A percentile compares a stretch with the other conserved stretches of the same genome.
These are phyloP conservation scores for Haliclona indistincta DNA, from an alignment of 37 sponge, comb jelly and placozoan genomes.

Conservation along the genomic window DNA sequence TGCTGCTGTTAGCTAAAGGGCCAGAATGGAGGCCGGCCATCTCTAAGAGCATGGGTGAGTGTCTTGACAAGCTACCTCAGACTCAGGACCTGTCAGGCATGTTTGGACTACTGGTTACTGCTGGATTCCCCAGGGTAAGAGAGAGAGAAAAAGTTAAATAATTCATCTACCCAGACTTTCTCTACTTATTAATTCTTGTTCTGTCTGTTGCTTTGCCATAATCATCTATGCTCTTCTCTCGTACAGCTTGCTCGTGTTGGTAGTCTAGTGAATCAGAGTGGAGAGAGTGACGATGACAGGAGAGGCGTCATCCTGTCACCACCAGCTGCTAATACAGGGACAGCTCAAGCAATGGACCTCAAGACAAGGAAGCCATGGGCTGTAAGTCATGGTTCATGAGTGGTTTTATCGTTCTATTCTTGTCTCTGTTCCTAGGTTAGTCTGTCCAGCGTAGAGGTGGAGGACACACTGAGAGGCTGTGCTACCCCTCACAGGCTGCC, in stretches of 20 bases:
- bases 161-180: too few species aligned
- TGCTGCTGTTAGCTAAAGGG: slow-evolving; percentile 50
- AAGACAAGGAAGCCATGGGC: slow-evolving; percentile 14
- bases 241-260: slow-evolving; percentile 44
- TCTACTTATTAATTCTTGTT: too few species aligned
- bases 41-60: slow-evolving; percentile 13
- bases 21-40: slow-evolving; percentile 60
- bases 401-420: neutral
- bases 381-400: slow-evolving; percentile 9
- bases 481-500: slow-evolving; percentile 8
- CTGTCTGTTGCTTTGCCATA: too few species aligned
- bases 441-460: slow-evolving; percentile 29
- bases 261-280: neutral
- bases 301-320: neutral
- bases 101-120: slow-evolving; percentile 64
- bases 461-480: slow-evolving; percentile 48
- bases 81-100: slow-evolving; percentile 46
- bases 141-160: slow-evolving; percentile 10
- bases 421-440: slow-evolving; percentile 26
- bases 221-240: too few species aligned
- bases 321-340: neutral
- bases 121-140: slow-evolving; percentile 77
- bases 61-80: slow-evolving; percentile 20
- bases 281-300: neutral
- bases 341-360: slow-evolving; percentile 16